These are phyloP conservation scores for Tetrax tetrax DNA, from an alignment of 2,113 vertebrate genomes.

Conservation along the genomic window DNA sequence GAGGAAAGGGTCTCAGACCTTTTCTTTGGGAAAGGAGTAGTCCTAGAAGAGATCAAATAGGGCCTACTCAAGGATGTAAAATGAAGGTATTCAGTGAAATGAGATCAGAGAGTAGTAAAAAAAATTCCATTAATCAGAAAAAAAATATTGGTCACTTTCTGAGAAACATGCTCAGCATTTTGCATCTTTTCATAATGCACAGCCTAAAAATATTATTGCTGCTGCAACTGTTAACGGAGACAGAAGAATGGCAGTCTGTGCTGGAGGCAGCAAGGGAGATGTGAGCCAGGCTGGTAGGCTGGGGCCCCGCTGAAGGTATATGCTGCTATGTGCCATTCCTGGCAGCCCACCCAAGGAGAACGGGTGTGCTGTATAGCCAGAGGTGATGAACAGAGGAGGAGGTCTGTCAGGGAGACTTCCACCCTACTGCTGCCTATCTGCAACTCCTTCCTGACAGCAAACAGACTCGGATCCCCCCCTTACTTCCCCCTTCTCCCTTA, in stretches of 20 bases:
- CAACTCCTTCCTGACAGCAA: constrained; percentile 31
- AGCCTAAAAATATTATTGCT: constrained; percentile 43
- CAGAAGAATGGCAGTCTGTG: constrained; percentile 78
- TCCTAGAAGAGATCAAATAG: background rate
- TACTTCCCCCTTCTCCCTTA: background rate
- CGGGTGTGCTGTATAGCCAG: constrained; percentile 76
- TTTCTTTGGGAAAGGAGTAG: background rate
- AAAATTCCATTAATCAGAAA: background rate
- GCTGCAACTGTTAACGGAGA: constrained; percentile 30
- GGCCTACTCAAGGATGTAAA: background rate
- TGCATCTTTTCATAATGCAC: constrained; percentile 41
- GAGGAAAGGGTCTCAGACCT: background rate
- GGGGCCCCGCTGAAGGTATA: constrained; percentile 82
- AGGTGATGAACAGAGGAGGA: constrained; percentile 82
- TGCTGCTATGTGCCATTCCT: constrained; percentile 78
- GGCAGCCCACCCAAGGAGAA: constrained; percentile 82
- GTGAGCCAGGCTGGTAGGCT: constrained; percentile 73
- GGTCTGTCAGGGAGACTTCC: constrained; percentile 76
- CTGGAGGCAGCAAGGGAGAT: constrained; percentile 70
- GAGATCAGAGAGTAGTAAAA: constrained; percentile 18
- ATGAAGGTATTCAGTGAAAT: constrained; percentile 3
- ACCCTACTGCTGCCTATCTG: constrained; percentile 61
- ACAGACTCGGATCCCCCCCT: background rate
- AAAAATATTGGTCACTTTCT: background rate
- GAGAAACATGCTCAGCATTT: background rate